Percentiles rank a stretch among this genome's conserved stretches.
These are phyloP conservation scores for Phoxinus phoxinus DNA, from an alignment of 2,113 vertebrate genomes.

Conservation along the genomic window DNA sequence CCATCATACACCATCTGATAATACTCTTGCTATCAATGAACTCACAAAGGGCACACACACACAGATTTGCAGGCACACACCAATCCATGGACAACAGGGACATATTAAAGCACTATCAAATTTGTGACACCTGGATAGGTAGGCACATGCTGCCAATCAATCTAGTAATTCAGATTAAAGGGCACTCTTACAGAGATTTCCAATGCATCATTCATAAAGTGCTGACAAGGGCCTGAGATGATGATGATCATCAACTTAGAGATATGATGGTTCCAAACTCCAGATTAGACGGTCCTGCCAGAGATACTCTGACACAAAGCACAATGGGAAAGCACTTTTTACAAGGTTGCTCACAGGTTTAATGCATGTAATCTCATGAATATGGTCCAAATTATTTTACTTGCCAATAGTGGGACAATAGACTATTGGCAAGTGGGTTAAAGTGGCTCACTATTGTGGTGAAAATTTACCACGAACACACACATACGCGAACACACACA, in stretches of 20 bases:
- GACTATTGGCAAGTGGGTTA: no score
- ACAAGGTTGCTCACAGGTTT: no score
- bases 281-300: no score
- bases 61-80: constrained; percentile 21
- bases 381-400: no score
- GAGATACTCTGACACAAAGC: no score
- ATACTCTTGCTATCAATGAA: constrained; percentile 14
- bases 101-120: constrained; percentile 21
- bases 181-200: constrained; percentile 2
- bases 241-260: background rate
- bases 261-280: background rate
- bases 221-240: background rate
- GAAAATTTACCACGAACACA: no score
- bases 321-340: no score
- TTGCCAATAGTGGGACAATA: no score
- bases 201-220: constrained; percentile 8
- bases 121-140: constrained; percentile 10
- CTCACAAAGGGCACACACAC: background rate
- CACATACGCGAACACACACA: no score
- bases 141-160: constrained; percentile 20
- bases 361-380: no score
- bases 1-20: background rate
- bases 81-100: background rate
- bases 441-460: no score
- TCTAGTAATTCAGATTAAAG: constrained; percentile 29